A percentile compares a stretch with the other conserved stretches of the same genome.
Conservation (phyloP, 2,797 vertebrate species). For the Falco cherrug region DNA sequence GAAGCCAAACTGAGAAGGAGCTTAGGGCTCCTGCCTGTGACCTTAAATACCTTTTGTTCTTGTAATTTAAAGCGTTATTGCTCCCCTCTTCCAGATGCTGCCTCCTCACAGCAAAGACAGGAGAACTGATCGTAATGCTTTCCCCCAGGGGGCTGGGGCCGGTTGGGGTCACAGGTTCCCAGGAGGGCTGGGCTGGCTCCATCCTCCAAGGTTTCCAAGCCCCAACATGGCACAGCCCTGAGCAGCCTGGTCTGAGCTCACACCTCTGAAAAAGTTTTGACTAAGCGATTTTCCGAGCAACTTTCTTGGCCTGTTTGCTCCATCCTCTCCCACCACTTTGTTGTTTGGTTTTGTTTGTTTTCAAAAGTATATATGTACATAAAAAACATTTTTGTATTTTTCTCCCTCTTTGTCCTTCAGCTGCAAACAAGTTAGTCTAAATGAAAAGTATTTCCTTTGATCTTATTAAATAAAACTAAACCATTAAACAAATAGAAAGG, state of each 20-base stretch:
- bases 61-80: neutral
- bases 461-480: neutral
- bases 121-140: rapidly evolving
- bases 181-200: neutral
- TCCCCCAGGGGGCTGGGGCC: too few relatives aligned
- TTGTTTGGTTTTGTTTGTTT: neutral
- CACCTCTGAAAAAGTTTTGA: neutral
- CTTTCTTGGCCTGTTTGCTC: neutral
- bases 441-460: neutral
- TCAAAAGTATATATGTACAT: neutral
- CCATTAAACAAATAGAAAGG: neutral
- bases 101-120: neutral
- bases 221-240: rapidly evolving
- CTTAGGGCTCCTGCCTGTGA: neutral
- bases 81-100: neutral
- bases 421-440: neutral
- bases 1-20: neutral
- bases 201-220: neutral
- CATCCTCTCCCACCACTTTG: neutral
- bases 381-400: neutral
- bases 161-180: neutral
- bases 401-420: neutral
- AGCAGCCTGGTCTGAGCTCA: neutral
- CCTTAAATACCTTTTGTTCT: neutral
- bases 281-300: neutral